phyloP scores from a whole-genome alignment of 2,797 vertebrate genomes.

The Mycteria americana region DNA sequence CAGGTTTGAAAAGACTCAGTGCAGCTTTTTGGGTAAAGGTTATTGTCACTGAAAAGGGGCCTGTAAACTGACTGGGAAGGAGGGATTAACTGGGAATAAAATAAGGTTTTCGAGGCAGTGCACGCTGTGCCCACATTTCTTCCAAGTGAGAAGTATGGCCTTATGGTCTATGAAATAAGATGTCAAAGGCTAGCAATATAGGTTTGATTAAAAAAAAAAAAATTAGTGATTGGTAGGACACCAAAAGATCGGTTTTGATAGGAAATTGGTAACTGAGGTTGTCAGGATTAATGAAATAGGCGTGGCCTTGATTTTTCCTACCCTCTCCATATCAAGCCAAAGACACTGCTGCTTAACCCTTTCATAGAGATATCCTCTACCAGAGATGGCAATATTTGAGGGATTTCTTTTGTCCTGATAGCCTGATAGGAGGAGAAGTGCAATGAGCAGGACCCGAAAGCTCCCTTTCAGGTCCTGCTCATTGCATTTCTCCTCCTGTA shows the following conservation, averaged over 20 bases:
- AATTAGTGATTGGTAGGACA: background rate
- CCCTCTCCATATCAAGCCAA: background rate
- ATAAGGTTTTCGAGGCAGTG: background rate
- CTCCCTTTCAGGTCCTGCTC: background rate
- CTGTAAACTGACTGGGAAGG: background rate
- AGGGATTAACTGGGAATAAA: background rate
- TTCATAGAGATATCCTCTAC: accelerated
- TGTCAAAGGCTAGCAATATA: background rate
- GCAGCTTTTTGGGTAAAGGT: background rate
- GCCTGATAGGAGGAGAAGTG: too few relatives aligned
- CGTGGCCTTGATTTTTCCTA: background rate
- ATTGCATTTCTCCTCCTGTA: accelerated
- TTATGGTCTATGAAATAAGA: accelerated
- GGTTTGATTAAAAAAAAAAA: background rate
- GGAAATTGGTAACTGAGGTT: background rate
- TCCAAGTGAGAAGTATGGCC: background rate
- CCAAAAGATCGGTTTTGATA: background rate
- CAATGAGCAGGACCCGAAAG: too few relatives aligned
- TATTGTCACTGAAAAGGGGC: accelerated
- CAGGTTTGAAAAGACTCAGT: background rate
- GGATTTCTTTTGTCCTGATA: accelerated
- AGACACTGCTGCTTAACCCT: background rate
- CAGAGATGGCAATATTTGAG: accelerated
- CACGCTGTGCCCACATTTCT: accelerated
- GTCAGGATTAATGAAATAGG: background rate